A percentile compares a stretch with the other conserved stretches of the same genome.
Conservation (phyloP, 2,113 vertebrate species). For the Pica pica region DNA sequence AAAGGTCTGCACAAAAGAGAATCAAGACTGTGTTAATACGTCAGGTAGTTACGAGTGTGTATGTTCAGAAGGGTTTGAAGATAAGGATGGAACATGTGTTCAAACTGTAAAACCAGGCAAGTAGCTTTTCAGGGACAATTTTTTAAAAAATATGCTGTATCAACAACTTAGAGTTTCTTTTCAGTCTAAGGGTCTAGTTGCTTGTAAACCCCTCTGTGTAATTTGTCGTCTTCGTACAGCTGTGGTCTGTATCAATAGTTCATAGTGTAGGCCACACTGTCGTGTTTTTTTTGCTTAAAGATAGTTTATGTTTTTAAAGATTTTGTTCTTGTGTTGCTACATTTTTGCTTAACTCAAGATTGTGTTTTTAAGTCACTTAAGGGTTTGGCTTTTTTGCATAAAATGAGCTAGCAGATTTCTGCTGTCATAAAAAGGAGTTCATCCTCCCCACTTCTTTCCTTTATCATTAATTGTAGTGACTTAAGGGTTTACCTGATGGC, state of each 20-base stretch:
- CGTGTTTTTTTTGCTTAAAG: background rate
- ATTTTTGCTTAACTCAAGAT: background rate
- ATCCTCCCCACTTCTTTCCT: background rate
- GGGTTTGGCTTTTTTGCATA: background rate
- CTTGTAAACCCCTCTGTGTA: background rate
- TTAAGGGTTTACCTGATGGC: background rate
- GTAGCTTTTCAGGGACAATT: background rate
- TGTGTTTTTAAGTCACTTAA: background rate
- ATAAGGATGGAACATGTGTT: slow-evolving; percentile 79
- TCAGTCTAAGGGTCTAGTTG: background rate
- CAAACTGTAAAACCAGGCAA: slow-evolving; percentile 66
- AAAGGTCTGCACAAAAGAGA: slow-evolving; percentile 62
- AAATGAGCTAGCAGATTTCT: background rate
- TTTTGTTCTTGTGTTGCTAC: background rate
- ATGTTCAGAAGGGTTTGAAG: slow-evolving; percentile 78
- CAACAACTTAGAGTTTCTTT: background rate
- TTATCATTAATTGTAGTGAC: background rate
- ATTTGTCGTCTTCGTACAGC: background rate
- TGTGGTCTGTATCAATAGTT: background rate
- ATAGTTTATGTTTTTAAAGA: background rate
- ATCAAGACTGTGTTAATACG: slow-evolving; percentile 85
- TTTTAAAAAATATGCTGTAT: background rate
- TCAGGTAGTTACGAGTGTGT: slow-evolving; percentile 81
- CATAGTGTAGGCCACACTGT: background rate
- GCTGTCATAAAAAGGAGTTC: background rate